A percentile compares a stretch with the other conserved stretches of the same genome.
phyloP scores from a whole-genome alignment of 1,140 invertebrate species.

The Anastatus disparis region DNA sequence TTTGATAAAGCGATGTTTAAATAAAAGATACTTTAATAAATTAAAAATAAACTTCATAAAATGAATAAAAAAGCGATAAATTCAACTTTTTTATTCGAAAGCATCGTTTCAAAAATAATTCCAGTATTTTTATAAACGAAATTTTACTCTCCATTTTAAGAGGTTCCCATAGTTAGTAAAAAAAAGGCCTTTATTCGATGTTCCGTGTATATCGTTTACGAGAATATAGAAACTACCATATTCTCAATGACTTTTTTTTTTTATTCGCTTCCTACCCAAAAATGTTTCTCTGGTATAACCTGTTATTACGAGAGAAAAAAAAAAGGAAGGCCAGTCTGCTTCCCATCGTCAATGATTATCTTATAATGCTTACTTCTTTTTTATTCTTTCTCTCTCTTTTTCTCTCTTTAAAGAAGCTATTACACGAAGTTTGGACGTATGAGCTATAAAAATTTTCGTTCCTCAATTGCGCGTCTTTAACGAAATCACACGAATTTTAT shows the following conservation, averaged over 20 bases:
- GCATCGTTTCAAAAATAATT: not conserved
- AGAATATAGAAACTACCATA: no score
- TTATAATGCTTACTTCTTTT: no score
- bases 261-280: no score
- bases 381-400: no score
- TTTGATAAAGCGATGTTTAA: no score
- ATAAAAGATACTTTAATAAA: not conserved
- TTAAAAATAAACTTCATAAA: not conserved
- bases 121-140: slow-evolving; percentile 5
- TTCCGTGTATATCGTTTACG: no score
- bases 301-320: slow-evolving; percentile 36
- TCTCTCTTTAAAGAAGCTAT: slow-evolving; percentile 15
- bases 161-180: not conserved
- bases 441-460: slow-evolving; percentile 16
- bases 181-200: no score
- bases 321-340: no score
- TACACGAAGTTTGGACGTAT: not conserved
- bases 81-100: not conserved
- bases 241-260: no score
- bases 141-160: slow-evolving; percentile 1
- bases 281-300: no score
- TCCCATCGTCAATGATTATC: no score
- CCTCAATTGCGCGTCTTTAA: not conserved
- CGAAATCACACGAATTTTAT: slow-evolving; percentile 9
- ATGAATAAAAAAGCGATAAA: no score